Evolutionary conservation across 1,140 invertebrate species (phyloP).

Genomic region (Melipona quadrifasciata): DNA sequence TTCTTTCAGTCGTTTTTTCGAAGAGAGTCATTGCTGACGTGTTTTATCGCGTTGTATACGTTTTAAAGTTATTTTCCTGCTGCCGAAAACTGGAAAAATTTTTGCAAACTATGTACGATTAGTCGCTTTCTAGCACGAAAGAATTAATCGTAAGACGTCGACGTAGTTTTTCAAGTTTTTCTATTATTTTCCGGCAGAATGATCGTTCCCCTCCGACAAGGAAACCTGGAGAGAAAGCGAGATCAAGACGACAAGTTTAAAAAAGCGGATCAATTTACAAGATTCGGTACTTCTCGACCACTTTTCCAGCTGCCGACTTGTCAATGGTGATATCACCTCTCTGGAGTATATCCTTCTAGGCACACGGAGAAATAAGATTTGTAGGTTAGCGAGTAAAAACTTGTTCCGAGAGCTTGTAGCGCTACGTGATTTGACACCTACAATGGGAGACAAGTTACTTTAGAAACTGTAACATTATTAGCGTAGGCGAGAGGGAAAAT

Average conservation of each 20-base stretch:
- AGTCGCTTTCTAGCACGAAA: neutral
- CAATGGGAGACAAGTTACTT: neutral
- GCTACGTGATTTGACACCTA: neutral
- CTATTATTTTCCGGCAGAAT: neutral
- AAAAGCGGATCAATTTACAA: no score
- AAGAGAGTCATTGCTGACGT: neutral
- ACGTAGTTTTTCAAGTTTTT: neutral
- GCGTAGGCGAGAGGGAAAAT: no score
- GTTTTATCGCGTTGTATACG: neutral
- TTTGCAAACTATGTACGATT: no score
- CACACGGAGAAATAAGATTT: neutral
- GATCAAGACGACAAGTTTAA: neutral
- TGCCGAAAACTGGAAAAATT: no score
- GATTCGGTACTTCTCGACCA: neutral
- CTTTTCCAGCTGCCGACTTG: neutral
- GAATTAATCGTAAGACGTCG: neutral
- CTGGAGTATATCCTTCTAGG: neutral
- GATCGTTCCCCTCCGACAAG: neutral
- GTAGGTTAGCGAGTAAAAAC: neutral
- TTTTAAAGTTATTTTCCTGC: neutral
- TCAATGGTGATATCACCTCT: neutral
- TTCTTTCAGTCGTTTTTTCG: neutral
- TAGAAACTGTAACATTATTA: no score
- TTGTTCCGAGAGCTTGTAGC: neutral
- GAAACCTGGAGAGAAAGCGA: neutral